These are phyloP conservation scores for Caiman crocodilus DNA, from an alignment of 2,797 vertebrate species.

Conservation along the genomic window DNA sequence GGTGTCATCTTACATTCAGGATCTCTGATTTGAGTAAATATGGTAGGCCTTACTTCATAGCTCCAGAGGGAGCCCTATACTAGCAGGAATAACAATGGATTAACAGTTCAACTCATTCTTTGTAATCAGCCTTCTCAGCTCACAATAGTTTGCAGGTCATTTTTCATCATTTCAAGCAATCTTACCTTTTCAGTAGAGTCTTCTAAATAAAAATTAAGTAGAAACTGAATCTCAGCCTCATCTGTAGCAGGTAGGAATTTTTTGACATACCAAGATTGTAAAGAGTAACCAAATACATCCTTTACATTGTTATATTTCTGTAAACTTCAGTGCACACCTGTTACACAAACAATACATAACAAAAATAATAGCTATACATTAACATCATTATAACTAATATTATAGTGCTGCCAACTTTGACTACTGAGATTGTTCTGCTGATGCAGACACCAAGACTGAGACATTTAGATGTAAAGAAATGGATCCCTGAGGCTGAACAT, in stretches of 20 bases:
- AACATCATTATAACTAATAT: slow-evolving; percentile 54
- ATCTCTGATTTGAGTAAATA: too few species aligned
- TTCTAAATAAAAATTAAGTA: not conserved
- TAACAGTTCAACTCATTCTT: not conserved
- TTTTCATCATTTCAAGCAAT: not conserved
- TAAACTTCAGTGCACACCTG: not conserved
- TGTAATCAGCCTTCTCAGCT: not conserved
- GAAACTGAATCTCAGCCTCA: not conserved
- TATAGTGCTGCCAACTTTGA: slow-evolving; percentile 58
- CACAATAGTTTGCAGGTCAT: not conserved
- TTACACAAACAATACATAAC: not conserved
- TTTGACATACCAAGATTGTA: accelerated
- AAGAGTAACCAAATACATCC: not conserved
- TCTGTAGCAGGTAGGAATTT: not conserved
- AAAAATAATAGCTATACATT: not conserved
- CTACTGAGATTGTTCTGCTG: slow-evolving; percentile 73
- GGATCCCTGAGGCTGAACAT: slow-evolving; percentile 79
- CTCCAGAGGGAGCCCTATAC: not conserved
- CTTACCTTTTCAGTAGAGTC: not conserved
- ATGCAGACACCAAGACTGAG: slow-evolving; percentile 73
- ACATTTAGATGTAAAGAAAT: slow-evolving; percentile 78
- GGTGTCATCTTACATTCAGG: too few species aligned
- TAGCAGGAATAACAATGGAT: not conserved
- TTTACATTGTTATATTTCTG: not conserved
- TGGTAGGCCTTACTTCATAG: not conserved